These are phyloP conservation scores for Andrena trimmerana DNA, from an alignment of 2,888 invertebrate species.

Conservation along the genomic window DNA sequence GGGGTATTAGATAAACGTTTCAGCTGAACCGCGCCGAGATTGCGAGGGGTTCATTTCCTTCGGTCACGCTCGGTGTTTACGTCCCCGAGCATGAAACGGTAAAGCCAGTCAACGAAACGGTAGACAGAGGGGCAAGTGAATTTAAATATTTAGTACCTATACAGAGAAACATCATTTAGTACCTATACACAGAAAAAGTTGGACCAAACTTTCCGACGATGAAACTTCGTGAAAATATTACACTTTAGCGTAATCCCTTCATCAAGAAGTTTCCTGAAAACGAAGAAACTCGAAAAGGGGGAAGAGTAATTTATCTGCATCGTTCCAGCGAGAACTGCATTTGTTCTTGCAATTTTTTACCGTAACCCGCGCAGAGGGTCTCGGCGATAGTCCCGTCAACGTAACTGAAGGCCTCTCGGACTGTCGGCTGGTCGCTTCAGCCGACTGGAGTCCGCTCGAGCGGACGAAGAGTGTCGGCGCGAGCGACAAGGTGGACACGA, in stretches of 20 bases:
- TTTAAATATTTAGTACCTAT: constrained; percentile 23
- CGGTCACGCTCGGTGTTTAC: constrained; percentile 54
- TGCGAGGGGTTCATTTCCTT: constrained; percentile 59
- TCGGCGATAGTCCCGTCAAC: constrained; percentile 33
- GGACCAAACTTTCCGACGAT: not conserved
- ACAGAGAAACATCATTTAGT: not conserved
- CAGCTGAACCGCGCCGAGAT: constrained; percentile 62
- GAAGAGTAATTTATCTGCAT: constrained; percentile 3
- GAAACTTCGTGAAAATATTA: constrained; percentile 11
- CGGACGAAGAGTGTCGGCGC: constrained; percentile 41
- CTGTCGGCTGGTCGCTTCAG: constrained; percentile 13
- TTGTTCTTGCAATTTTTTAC: constrained; percentile 20
- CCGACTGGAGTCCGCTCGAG: constrained; percentile 22
- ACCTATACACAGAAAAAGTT: not conserved
- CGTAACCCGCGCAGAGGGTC: constrained; percentile 26
- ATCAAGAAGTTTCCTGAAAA: not conserved
- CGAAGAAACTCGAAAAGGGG: not conserved
- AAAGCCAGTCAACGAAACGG: constrained; percentile 1
- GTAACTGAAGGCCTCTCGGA: constrained; percentile 1
- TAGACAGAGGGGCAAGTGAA: not conserved
- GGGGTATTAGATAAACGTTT: constrained; percentile 76
- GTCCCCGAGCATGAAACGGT: constrained; percentile 41
- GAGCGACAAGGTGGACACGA: constrained; percentile 31
- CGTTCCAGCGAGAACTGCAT: constrained; percentile 21
- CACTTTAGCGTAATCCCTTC: not conserved